These are phyloP conservation scores for Pachyrhynchus sulphureomaculatus DNA, from an alignment of 1,140 invertebrate species.

Conservation along the genomic window DNA sequence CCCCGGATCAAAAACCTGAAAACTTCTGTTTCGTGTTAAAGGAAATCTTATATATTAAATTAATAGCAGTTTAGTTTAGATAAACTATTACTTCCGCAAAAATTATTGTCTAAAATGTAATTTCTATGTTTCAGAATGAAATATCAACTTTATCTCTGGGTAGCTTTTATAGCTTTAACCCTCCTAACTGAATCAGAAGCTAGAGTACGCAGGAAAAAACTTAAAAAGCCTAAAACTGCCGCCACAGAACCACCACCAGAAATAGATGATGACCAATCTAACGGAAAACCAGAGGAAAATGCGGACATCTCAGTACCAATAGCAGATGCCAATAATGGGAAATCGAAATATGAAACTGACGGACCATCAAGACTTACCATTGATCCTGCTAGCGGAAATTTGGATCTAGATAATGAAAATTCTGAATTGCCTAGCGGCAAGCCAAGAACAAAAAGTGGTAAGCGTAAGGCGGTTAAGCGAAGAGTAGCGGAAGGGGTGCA, in stretches of 20 bases:
- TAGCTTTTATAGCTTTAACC: conserved; percentile 26
- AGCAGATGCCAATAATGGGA: not conserved
- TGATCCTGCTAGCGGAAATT: not conserved
- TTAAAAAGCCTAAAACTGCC: conserved; percentile 12
- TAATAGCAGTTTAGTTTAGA: no score
- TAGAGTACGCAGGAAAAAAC: conserved; percentile 35
- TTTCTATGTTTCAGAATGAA: conserved; percentile 27
- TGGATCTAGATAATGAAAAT: not conserved
- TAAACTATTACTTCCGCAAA: no score
- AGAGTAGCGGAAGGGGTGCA: conserved; percentile 27
- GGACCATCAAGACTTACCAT: conserved; percentile 3
- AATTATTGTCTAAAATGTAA: no score
- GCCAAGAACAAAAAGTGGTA: not conserved
- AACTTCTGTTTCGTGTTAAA: no score
- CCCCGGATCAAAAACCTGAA: no score
- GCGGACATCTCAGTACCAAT: not conserved
- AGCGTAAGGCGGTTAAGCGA: conserved; percentile 1
- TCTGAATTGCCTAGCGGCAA: conserved; percentile 1
- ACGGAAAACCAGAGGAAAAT: not conserved
- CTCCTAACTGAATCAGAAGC: conserved; percentile 30
- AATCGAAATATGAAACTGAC: conserved; percentile 10
- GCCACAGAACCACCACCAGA: not conserved
- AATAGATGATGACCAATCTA: not conserved
- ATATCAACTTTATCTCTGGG: conserved; percentile 15
- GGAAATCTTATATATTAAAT: no score